Conservation (phyloP, 1,140 invertebrate species). For the Diachasma alloeum region DNA sequence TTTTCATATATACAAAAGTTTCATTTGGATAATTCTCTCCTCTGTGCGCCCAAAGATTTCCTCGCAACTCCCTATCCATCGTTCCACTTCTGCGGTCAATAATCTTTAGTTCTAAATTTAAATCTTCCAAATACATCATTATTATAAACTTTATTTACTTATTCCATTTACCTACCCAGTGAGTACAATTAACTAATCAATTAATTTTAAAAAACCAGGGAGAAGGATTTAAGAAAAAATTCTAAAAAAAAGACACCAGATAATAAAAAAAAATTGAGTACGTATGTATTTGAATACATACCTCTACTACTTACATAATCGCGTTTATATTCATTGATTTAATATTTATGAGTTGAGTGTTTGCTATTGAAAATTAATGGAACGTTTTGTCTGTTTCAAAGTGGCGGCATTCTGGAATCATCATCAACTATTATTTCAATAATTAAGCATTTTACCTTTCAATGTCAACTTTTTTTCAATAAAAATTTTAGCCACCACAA, state of each 20-base stretch:
- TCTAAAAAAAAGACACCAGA: background rate
- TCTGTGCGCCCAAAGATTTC: conserved; percentile 42
- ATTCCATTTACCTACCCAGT: background rate
- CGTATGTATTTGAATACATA: background rate
- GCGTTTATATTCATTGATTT: background rate
- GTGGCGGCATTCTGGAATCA: background rate
- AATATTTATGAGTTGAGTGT: background rate
- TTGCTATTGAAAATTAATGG: background rate
- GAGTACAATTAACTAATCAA: background rate
- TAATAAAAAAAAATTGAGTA: background rate
- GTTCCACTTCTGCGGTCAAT: background rate
- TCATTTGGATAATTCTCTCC: conserved; percentile 38
- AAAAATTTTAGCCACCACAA: background rate
- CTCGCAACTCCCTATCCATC: background rate
- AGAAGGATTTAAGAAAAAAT: background rate
- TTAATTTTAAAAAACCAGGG: background rate
- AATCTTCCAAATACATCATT: background rate
- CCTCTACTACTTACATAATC: background rate
- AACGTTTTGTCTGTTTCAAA: background rate
- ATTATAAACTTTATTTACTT: background rate
- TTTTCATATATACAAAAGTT: conserved; percentile 8
- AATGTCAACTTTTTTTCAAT: too few species aligned
- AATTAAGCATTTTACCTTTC: too few species aligned
- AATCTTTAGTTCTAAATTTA: background rate
- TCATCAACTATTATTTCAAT: background rate